These are phyloP conservation scores for Caenorhabditis sulstoni DNA, from an alignment of 2,888 invertebrate species.

Conservation along the genomic window DNA sequence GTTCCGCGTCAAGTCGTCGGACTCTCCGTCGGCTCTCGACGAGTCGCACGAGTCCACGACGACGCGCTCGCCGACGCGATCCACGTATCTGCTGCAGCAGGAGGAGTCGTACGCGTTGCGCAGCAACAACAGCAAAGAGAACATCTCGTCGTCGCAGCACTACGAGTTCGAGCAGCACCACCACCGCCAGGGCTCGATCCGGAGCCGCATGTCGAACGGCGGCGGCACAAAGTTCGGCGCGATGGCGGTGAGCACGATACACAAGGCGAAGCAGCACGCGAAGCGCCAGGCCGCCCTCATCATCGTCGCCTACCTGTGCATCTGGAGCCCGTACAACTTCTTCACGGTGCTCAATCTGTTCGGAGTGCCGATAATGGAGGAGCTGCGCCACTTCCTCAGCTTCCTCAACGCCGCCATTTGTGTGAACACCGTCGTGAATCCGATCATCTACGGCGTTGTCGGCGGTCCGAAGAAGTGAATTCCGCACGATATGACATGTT, in stretches of 20 bases:
- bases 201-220: slow-evolving; percentile 21
- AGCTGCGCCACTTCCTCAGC: slow-evolving; percentile 44
- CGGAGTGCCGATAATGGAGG: slow-evolving; percentile 53
- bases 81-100: slow-evolving; percentile 45
- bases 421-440: slow-evolving; percentile 75
- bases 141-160: slow-evolving; percentile 7
- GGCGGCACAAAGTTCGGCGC: slow-evolving; percentile 64
- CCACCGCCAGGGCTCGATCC: slow-evolving; percentile 28
- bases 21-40: slow-evolving; percentile 14
- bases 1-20: slow-evolving; percentile 49
- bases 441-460: slow-evolving; percentile 75
- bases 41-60: slow-evolving; percentile 27
- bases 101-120: slow-evolving; percentile 47
- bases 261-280: slow-evolving; percentile 71
- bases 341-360: slow-evolving; percentile 68
- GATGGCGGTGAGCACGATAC: slow-evolving; percentile 72
- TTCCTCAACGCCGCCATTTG: slow-evolving; percentile 76
- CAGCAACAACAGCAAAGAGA: slow-evolving; percentile 22
- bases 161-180: slow-evolving; percentile 40
- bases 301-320: slow-evolving; percentile 73
- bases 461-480: slow-evolving; percentile 2
- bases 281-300: slow-evolving; percentile 68
- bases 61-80: slow-evolving; percentile 38
- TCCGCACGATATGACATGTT: background rate
- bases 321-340: slow-evolving; percentile 78